Conservation (phyloP, 2,888 invertebrate species). For the Craniophora ligustri region DNA sequence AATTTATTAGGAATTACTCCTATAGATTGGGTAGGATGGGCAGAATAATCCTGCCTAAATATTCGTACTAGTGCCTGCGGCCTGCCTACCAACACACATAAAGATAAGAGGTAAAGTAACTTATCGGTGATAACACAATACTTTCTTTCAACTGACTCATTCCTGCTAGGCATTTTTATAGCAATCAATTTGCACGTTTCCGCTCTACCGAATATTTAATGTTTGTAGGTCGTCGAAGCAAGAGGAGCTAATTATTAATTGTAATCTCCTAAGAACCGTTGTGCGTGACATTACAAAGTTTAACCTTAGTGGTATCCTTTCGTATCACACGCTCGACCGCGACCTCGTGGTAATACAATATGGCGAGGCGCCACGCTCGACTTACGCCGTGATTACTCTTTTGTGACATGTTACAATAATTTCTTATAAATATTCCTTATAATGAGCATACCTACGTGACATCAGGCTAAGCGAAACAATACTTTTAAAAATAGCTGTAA, state of each 20-base stretch:
- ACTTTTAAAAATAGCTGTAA: constrained; percentile 30
- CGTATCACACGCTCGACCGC: constrained; percentile 76
- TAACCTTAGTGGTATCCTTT: constrained; percentile 82
- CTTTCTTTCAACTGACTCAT: constrained; percentile 33
- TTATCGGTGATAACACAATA: constrained; percentile 37
- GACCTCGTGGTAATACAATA: constrained; percentile 84
- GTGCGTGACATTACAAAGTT: constrained; percentile 75
- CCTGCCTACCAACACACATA: constrained; percentile 5
- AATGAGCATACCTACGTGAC: constrained; percentile 23
- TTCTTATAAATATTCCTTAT: constrained; percentile 35
- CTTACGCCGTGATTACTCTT: constrained; percentile 72
- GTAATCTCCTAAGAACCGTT: constrained; percentile 52
- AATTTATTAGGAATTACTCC: no score
- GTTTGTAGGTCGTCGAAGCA: neutral
- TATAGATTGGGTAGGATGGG: no score
- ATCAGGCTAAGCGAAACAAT: constrained; percentile 20
- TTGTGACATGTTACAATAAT: constrained; percentile 62
- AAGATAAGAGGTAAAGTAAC: constrained; percentile 31
- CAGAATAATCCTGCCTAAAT: no score
- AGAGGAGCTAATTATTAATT: constrained; percentile 11
- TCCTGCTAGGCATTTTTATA: constrained; percentile 30
- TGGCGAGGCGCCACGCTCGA: constrained; percentile 79
- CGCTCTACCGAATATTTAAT: constrained; percentile 29
- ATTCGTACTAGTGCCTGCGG: constrained; percentile 5
- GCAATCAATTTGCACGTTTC: constrained; percentile 44